Evolutionary conservation across 2,797 vertebrate species (phyloP), one percentile per base, ranked within the genome.

Genomic region (Takifugu rubripes): DNA sequence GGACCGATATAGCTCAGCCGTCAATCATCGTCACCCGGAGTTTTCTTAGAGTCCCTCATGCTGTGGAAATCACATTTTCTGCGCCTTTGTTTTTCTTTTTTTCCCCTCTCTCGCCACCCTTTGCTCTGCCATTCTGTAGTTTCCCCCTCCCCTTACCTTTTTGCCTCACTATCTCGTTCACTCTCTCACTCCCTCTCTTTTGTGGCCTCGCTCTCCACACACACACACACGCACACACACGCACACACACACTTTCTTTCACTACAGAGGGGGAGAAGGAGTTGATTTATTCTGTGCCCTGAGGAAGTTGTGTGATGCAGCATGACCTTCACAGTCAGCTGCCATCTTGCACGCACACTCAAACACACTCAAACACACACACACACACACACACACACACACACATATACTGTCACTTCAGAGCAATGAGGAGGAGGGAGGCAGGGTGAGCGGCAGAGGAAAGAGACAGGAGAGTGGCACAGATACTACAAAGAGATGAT

Each of bases 251-350:
- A 83, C 70, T 72, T 90, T 91, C 89, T 91, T 91, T 82, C 70
- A 65, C 64, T 27, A 45, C 17, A 65, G 56, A 72, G 62, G 67
- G 75, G 60, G 72, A 73, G 76, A 86, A 91, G 91, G 92, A 94
- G 94, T 94, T 97, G 95, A 98, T 98, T 97, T 97, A 97, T 98
- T 98, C 94, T 91, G 93, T 94, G 94, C 94, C 95, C 94, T 43
- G 92, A 97, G 95, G 94, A 96, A 97, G 95, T 96, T 96, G 93
- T 96, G 93, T 95, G 93, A 95, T 91, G 86, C 94, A 93, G 92
- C 80, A 84, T 96, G 96, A 98, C 95, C 96, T 98, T 98, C 95
- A 96, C 93, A 96, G 93, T 92, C 88, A 90, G 87, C 86, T 85
- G 84, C 83, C 69, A 69, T 72, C 87, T 91, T 86, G 87, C 88